Conservation (phyloP, 2,797 vertebrate species). For the Enteromius unitaeniatus region DNA sequence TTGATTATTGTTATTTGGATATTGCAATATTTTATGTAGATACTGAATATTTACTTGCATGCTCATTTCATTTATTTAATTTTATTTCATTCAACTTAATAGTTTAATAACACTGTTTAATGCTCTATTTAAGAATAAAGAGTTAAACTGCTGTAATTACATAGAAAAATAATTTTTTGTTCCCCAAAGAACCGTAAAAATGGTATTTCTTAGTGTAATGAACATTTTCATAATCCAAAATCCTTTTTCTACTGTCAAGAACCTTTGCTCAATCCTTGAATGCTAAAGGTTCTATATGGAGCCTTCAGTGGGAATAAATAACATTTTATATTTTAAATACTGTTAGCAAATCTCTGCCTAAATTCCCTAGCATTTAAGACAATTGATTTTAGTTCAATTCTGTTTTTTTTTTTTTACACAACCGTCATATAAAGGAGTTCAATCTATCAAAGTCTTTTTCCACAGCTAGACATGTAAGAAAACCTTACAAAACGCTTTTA, state of each 20-base stretch:
- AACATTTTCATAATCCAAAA: neutral
- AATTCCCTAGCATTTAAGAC: conserved; percentile 5
- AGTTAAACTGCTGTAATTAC: neutral
- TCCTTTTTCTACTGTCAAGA: neutral
- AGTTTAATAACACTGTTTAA: neutral
- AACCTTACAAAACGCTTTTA: neutral
- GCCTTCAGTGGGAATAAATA: neutral
- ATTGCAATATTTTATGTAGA: neutral
- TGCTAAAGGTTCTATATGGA: neutral
- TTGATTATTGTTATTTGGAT: neutral
- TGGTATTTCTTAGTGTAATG: neutral
- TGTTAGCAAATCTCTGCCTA: neutral
- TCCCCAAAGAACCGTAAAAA: neutral
- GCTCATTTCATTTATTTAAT: neutral
- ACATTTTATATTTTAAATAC: neutral
- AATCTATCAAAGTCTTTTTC: neutral
- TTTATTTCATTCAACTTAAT: neutral
- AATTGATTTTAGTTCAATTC: neutral
- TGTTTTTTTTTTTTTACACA: neutral
- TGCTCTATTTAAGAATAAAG: neutral
- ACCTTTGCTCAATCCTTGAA: neutral
- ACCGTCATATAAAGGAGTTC: neutral
- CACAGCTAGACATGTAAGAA: neutral
- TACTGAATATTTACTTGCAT: neutral
- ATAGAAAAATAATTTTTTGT: neutral